phyloP scores from a whole-genome alignment of 2,888 invertebrate genomes.

The Orthosia incerta region DNA sequence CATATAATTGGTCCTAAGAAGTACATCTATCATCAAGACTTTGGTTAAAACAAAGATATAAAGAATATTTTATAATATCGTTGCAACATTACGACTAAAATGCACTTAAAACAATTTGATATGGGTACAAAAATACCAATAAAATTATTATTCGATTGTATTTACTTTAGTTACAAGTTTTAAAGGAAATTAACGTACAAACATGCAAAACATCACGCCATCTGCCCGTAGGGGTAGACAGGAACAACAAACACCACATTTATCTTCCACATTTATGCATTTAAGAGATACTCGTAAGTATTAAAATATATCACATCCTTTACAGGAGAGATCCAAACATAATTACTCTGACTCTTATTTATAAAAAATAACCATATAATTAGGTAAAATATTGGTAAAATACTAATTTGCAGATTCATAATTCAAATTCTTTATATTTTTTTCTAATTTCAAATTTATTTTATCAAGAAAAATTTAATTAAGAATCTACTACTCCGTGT shows the following conservation, averaged over 20 bases:
- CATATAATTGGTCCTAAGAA: conserved; percentile 49
- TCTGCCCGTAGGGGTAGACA: conserved; percentile 1
- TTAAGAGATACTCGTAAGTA: conserved; percentile 8
- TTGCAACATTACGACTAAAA: conserved; percentile 15
- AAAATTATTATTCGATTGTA: conserved; percentile 54
- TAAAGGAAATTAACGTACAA: conserved; percentile 28
- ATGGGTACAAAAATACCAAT: conserved; percentile 54
- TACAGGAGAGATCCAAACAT: conserved; percentile 43
- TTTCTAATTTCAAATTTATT: no score
- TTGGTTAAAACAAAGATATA: conserved; percentile 19
- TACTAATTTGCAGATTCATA: no score
- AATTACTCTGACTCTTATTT: no score
- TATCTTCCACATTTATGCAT: background rate
- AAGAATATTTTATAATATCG: conserved; percentile 5
- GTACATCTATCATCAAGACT: conserved; percentile 17
- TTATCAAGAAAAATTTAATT: no score
- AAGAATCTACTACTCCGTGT: no score
- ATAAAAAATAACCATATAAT: no score
- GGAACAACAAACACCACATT: conserved; percentile 22
- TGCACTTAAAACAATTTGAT: conserved; percentile 39
- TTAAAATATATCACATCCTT: conserved; percentile 55
- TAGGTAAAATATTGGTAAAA: no score
- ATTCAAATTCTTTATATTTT: no score
- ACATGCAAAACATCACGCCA: conserved; percentile 31
- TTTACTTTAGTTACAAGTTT: conserved; percentile 25